A percentile compares a stretch with the other conserved stretches of the same genome.
Conservation (phyloP, 2,113 vertebrate species). For the Dascyllus trimaculatus region DNA sequence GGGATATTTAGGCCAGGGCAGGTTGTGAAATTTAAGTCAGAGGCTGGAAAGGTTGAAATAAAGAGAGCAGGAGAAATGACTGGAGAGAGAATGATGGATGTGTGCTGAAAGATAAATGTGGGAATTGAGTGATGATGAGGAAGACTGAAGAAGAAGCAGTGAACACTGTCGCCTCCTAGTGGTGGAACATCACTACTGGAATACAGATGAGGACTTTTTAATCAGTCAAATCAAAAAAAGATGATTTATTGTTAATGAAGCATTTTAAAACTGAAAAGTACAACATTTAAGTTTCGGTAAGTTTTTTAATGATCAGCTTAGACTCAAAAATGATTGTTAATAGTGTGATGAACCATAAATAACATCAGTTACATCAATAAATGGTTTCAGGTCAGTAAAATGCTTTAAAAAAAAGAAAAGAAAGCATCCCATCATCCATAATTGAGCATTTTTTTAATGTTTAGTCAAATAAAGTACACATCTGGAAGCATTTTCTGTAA, state of each 20-base stretch:
- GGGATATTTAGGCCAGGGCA: background rate
- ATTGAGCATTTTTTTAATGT: too few species aligned
- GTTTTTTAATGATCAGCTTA: background rate
- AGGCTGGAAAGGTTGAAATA: background rate
- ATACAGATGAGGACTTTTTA: background rate
- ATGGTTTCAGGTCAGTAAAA: background rate
- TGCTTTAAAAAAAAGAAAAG: background rate
- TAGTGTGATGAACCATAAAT: background rate
- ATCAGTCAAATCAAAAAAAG: background rate
- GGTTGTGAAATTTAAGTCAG: too few species aligned
- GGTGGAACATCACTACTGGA: background rate
- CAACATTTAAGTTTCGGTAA: background rate
- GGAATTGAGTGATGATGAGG: background rate
- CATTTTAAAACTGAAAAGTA: background rate
- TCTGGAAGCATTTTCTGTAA: too few species aligned
- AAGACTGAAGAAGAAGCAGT: slow-evolving; percentile 10
- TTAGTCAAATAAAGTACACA: too few species aligned
- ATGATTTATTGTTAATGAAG: background rate
- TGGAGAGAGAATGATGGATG: slow-evolving; percentile 9
- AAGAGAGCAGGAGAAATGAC: background rate
- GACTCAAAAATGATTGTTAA: background rate
- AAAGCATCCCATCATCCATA: too few species aligned
- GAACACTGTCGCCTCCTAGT: slow-evolving; percentile 66
- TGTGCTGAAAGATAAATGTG: fast-evolving
- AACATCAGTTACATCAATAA: background rate